Evolutionary conservation across 2,888 invertebrate species (phyloP).

Genomic region (Acholoe squamosa): DNA sequence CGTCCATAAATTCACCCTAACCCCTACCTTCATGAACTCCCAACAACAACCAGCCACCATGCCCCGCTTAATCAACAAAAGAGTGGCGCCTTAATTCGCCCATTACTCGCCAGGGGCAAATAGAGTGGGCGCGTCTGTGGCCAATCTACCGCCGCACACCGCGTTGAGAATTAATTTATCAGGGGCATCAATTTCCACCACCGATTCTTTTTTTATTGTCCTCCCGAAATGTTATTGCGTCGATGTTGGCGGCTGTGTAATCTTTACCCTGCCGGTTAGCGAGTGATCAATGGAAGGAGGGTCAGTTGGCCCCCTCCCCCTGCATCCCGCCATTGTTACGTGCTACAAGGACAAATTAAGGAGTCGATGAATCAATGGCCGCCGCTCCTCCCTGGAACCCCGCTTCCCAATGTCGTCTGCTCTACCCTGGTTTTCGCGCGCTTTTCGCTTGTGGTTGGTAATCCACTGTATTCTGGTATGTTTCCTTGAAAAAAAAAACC

Average conservation of each 20-base stretch:
- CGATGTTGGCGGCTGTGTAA: constrained; percentile 26
- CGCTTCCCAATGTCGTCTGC: constrained; percentile 40
- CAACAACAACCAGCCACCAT: background rate
- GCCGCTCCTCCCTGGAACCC: background rate
- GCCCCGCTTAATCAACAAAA: constrained; percentile 1
- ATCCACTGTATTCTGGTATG: background rate
- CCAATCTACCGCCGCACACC: constrained; percentile 44
- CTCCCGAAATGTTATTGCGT: background rate
- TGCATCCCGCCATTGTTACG: constrained; percentile 45
- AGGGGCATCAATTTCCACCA: constrained; percentile 26
- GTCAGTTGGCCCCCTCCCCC: background rate
- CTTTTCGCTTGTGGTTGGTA: constrained; percentile 4
- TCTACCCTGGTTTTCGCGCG: background rate
- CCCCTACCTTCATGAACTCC: background rate
- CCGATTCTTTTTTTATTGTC: constrained; percentile 46
- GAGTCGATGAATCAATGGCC: constrained; percentile 55
- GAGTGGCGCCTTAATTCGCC: constrained; percentile 19
- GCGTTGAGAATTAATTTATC: constrained; percentile 46
- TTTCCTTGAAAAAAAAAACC: background rate
- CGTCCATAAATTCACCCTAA: background rate
- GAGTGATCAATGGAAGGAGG: constrained; percentile 43
- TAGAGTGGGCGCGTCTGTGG: background rate
- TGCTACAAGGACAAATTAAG: constrained; percentile 53
- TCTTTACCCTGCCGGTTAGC: constrained; percentile 5
- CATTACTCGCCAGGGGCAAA: background rate